Evolutionary conservation across 2,888 invertebrate genomes (phyloP).

Genomic region (Dicroscelio sp.): DNA sequence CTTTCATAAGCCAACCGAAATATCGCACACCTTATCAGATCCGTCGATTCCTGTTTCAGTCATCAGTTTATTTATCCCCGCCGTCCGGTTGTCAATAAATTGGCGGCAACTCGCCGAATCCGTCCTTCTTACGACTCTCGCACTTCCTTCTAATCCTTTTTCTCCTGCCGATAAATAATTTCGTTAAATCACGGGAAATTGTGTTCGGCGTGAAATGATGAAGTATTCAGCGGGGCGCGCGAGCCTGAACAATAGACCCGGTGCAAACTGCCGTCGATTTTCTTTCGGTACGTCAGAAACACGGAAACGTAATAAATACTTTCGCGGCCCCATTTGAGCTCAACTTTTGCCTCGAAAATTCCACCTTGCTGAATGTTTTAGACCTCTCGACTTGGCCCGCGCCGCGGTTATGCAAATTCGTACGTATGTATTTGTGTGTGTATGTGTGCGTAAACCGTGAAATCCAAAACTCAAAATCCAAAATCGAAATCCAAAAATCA

Average conservation of each 20-base stretch:
- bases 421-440: no score
- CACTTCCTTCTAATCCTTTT: no score
- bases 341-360: conserved; percentile 59
- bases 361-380: conserved; percentile 70
- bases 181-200: conserved; percentile 8
- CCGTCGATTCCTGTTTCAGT: no score
- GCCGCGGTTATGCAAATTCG: conserved; percentile 68
- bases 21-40: no score
- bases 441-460: no score
- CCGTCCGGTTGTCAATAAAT: neutral
- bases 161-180: conserved; percentile 21
- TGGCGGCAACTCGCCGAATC: neutral
- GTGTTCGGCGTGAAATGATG: conserved; percentile 37
- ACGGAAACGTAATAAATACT: conserved; percentile 66
- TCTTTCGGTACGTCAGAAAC: conserved; percentile 54
- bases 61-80: no score
- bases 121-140: neutral
- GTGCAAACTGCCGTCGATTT: conserved; percentile 40
- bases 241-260: conserved; percentile 38
- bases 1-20: no score
- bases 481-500: no score
- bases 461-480: no score
- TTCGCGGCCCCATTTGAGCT: conserved; percentile 53
- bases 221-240: conserved; percentile 45
- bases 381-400: conserved; percentile 54